Percentiles rank a stretch among this genome's conserved stretches.
Conservation (phyloP, 2,113 vertebrate genomes). For the Coregonus clupeaformis region DNA sequence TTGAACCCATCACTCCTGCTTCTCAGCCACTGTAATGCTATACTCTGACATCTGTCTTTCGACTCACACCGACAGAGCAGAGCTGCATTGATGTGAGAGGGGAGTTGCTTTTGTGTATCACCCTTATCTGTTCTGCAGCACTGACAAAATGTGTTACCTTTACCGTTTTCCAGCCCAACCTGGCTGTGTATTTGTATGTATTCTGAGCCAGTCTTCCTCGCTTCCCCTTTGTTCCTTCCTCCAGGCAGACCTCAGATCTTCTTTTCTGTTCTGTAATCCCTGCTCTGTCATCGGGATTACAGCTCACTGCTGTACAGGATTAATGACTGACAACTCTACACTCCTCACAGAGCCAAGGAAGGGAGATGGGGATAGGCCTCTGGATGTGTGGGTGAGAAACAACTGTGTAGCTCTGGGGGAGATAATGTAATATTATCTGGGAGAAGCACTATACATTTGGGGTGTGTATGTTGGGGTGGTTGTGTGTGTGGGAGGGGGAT, state of each 20-base stretch:
- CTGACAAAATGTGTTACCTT: conserved; percentile 64
- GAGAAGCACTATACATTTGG: conserved; percentile 56
- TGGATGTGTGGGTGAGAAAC: conserved; percentile 51
- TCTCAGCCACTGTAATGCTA: conserved; percentile 13
- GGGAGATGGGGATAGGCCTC: conserved; percentile 28
- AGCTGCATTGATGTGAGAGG: background rate
- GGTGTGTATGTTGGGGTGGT: conserved; percentile 22
- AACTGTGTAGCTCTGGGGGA: conserved; percentile 44
- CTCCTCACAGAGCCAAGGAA: conserved; percentile 32
- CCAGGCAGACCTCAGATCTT: conserved; percentile 70
- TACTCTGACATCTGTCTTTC: conserved; percentile 34
- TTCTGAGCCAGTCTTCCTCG: conserved; percentile 57
- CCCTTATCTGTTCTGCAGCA: conserved; percentile 54
- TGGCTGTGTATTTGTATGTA: conserved; percentile 46
- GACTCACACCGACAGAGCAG: conserved; percentile 27
- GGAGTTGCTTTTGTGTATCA: conserved; percentile 30
- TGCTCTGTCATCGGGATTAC: conserved; percentile 73
- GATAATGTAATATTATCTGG: conserved; percentile 51
- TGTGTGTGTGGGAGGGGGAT: conserved; percentile 10
- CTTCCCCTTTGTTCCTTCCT: conserved; percentile 65
- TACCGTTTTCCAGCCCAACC: background rate
- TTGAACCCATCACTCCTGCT: no score
- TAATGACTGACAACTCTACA: conserved; percentile 70
- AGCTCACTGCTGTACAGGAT: conserved; percentile 68
- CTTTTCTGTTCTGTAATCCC: conserved; percentile 59